phyloP scores from a whole-genome alignment of 92 coral and sea anemone species.

The Actinostola sp. region DNA sequence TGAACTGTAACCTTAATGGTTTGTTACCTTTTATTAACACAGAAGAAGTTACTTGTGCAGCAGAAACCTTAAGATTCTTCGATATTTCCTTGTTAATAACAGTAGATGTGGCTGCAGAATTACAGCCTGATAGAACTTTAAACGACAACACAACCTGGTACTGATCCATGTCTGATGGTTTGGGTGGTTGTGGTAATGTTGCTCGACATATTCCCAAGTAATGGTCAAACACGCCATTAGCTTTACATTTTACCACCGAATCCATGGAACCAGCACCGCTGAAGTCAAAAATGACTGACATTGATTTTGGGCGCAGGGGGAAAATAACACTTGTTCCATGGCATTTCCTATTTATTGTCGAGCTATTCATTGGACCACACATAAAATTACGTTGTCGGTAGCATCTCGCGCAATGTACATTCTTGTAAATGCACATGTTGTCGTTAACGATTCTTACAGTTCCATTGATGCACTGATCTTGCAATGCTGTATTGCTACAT shows the following conservation, averaged over 20 bases:
- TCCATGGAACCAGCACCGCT: no score
- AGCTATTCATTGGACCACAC: slow-evolving; percentile 17
- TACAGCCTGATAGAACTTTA: not conserved
- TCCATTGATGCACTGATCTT: slow-evolving; percentile 6
- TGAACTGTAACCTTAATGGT: no score
- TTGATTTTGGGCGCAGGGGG: no score
- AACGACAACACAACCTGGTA: slow-evolving; percentile 42
- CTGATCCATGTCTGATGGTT: slow-evolving; percentile 10
- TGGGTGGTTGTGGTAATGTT: slow-evolving; percentile 1
- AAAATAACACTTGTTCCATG: no score
- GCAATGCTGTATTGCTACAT: not conserved
- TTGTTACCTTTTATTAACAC: no score
- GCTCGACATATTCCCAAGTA: slow-evolving; percentile 37
- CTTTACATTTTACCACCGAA: no score
- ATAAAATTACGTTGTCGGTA: not conserved
- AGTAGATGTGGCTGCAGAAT: no score
- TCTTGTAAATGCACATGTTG: not conserved
- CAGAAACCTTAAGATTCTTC: not conserved
- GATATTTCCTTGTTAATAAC: not conserved
- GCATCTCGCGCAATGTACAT: slow-evolving; percentile 22
- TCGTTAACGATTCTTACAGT: not conserved
- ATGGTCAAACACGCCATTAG: not conserved
- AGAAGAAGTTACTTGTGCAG: not conserved
- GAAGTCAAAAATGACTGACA: no score
- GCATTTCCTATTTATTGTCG: no score